Percentiles rank a stretch among this genome's conserved stretches.
These are phyloP conservation scores for Apeira syringaria DNA, from an alignment of 2,888 invertebrate species.

Conservation along the genomic window DNA sequence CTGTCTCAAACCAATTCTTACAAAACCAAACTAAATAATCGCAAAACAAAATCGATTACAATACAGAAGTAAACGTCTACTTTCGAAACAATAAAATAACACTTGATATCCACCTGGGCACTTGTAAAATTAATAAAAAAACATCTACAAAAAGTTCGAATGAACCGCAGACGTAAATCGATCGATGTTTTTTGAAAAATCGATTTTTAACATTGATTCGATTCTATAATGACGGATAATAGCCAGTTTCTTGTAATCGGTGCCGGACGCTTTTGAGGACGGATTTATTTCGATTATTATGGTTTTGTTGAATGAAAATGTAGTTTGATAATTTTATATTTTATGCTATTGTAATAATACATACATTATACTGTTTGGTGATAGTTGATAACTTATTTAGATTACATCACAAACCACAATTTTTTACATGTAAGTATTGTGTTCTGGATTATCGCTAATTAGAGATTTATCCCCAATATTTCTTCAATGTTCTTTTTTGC, in stretches of 20 bases:
- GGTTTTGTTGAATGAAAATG: slow-evolving; percentile 33
- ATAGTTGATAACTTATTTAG: too few species aligned
- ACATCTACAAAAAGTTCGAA: slow-evolving; percentile 46
- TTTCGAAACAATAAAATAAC: slow-evolving; percentile 24
- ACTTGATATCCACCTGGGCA: slow-evolving; percentile 19
- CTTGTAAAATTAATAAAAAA: slow-evolving; percentile 34
- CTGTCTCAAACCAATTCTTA: too few species aligned
- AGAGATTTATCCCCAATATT: too few species aligned
- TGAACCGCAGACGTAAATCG: slow-evolving; percentile 62
- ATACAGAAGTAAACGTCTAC: slow-evolving; percentile 7
- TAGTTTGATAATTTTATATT: slow-evolving; percentile 14
- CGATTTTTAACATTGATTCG: slow-evolving; percentile 53
- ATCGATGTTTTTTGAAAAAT: slow-evolving; percentile 55
- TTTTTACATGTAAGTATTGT: too few species aligned
- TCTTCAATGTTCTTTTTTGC: too few species aligned
- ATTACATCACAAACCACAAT: too few species aligned
- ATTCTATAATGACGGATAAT: slow-evolving; percentile 55
- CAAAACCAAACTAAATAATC: too few species aligned
- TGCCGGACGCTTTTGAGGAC: slow-evolving; percentile 35
- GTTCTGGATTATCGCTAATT: too few species aligned
- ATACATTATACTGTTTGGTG: too few species aligned
- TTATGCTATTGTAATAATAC: too few species aligned
- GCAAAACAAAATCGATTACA: not conserved
- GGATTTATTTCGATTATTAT: slow-evolving; percentile 41
- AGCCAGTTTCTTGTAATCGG: slow-evolving; percentile 39